These are phyloP conservation scores for Stegodyphus mimosarum DNA, from an alignment of 1,140 invertebrate species.

Conservation along the genomic window DNA sequence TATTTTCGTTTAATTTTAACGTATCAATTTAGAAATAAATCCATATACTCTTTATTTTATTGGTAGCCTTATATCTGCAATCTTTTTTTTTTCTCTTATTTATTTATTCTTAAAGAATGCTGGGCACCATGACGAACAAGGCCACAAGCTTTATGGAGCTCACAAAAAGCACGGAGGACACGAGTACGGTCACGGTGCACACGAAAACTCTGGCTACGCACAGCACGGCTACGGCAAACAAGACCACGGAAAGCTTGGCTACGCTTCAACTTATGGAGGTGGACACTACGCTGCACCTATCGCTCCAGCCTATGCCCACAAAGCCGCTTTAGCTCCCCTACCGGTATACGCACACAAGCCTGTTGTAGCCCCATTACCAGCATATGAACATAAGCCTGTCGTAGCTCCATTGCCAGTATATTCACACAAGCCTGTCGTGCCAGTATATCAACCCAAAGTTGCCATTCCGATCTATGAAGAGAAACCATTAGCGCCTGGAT, in stretches of 20 bases:
- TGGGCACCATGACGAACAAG: slow-evolving; percentile 53
- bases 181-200: slow-evolving; percentile 39
- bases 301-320: slow-evolving; percentile 11
- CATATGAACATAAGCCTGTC: too few relatives aligned
- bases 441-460: slow-evolving; percentile 47
- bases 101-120: slow-evolving; percentile 11
- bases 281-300: slow-evolving; percentile 6
- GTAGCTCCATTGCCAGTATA: background rate
- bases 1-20: too few relatives aligned
- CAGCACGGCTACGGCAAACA: slow-evolving; percentile 48
- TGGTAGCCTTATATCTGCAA: too few relatives aligned
- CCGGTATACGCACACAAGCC: slow-evolving; percentile 20
- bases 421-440: background rate
- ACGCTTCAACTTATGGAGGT: slow-evolving; percentile 14
- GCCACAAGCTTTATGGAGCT: slow-evolving; percentile 29
- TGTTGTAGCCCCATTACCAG: background rate
- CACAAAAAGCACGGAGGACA: slow-evolving; percentile 39
- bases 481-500: slow-evolving; percentile 36
- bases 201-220: slow-evolving; percentile 43
- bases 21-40: too few relatives aligned
- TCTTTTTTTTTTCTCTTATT: too few relatives aligned
- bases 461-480: slow-evolving; percentile 51
- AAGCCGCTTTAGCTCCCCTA: background rate
- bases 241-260: slow-evolving; percentile 21
- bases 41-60: too few relatives aligned